Conservation (phyloP, 2,113 vertebrate genomes). For the Pogonocichla stellata region DNA sequence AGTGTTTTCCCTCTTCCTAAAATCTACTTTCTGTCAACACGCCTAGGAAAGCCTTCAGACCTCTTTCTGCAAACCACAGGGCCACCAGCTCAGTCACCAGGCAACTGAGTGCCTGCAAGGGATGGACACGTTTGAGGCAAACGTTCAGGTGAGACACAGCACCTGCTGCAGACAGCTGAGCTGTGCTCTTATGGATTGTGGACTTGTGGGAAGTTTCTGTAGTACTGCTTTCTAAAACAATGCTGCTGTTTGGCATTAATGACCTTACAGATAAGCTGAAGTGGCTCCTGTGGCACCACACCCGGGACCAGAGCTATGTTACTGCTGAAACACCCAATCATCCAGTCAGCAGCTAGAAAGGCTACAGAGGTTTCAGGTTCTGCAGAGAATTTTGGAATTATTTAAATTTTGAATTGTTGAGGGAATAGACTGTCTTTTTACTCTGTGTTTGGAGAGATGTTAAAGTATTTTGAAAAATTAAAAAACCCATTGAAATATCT, state of each 20-base stretch:
- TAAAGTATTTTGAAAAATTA: not conserved
- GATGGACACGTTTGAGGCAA: accelerated
- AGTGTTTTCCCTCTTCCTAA: not conserved
- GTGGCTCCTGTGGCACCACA: not conserved
- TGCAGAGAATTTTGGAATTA: not conserved
- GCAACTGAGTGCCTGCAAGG: accelerated
- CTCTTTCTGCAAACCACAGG: not conserved
- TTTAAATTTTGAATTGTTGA: not conserved
- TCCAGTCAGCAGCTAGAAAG: not conserved
- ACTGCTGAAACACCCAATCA: not conserved
- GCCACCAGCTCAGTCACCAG: not conserved
- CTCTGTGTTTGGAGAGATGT: not conserved
- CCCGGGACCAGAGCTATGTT: not conserved
- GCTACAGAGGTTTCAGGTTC: not conserved
- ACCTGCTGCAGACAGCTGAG: not conserved
- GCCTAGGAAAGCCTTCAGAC: not conserved
- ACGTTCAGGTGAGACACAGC: not conserved
- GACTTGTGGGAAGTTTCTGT: not conserved
- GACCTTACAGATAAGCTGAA: not conserved
- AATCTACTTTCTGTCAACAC: not conserved
- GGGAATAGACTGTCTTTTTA: not conserved
- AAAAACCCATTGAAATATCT: not conserved
- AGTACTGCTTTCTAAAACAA: not conserved
- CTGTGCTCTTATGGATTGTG: not conserved
- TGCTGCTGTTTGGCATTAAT: not conserved